Evolutionary conservation across 2,797 vertebrate species (phyloP).

Genomic region (Takifugu ocellatus): DNA sequence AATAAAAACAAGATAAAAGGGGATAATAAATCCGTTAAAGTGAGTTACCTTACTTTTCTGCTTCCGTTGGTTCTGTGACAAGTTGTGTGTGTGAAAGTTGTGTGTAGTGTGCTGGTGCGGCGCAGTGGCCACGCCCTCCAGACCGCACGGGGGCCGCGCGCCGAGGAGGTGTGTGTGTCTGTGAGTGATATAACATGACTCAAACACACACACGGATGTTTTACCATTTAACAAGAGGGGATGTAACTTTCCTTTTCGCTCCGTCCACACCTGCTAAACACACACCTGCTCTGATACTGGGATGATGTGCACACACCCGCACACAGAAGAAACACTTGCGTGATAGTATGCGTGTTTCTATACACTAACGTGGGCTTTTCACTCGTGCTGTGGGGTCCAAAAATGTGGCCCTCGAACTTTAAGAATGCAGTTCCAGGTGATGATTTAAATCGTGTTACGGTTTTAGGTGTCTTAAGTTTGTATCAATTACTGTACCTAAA

Average conservation of each 20-base stretch:
- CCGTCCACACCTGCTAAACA: constrained; percentile 67
- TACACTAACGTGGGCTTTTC: too few species aligned
- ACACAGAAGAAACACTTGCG: too few species aligned
- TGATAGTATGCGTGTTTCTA: too few species aligned
- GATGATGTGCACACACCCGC: too few species aligned
- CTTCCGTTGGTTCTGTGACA: constrained; percentile 41
- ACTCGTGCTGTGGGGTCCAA: too few species aligned
- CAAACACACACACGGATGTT: constrained; percentile 54
- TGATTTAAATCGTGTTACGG: too few species aligned
- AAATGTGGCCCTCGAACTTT: too few species aligned
- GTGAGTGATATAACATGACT: constrained; percentile 14
- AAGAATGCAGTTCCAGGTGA: too few species aligned
- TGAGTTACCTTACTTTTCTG: constrained; percentile 45
- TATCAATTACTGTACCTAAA: too few species aligned
- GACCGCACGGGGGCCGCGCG: constrained; percentile 9
- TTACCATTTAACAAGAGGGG: constrained; percentile 25
- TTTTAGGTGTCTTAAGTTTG: too few species aligned
- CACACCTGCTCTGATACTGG: constrained; percentile 33
- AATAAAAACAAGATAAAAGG: not conserved
- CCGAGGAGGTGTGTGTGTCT: constrained; percentile 25
- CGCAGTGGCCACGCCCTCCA: constrained; percentile 58
- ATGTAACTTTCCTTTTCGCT: constrained; percentile 23
- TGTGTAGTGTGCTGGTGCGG: constrained; percentile 25
- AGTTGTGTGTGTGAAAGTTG: constrained; percentile 16
- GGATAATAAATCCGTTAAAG: not conserved